Base-by-base conservation (phyloP, 2,113 vertebrate species). In the Herpailurus yagouaroundi region DNA sequence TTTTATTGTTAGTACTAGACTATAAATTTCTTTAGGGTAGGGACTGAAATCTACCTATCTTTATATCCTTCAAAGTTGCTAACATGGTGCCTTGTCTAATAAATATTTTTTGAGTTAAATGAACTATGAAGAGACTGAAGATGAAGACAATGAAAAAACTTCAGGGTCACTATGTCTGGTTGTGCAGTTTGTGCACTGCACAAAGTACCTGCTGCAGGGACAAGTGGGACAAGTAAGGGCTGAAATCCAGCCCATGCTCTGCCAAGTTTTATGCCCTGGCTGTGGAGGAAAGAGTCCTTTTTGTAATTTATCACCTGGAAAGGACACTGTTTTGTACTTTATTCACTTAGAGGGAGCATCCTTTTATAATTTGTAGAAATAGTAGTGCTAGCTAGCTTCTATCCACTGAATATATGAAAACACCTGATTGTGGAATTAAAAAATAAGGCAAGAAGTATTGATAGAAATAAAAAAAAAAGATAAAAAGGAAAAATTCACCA, bases 381-480 rank as follows among this genome's bases (percentile, higher is more conserved):
- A 68, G 36, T 14, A 60, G 27, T 64, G 25, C 29, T 79, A 6
- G 68, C 55, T 89, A 6, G 68, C 55, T 89, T 36, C 41, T 88
- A 82, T 81, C 41, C 1, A n/a, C 2, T 76, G 33, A 94, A 86
- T 96, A 93, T 2, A 15, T n/a, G 25, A 97, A 96, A 95, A 96
- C 16, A 81, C 63, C 45, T 45, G 80, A 86, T 82, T 36, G 89
- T 25, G 13, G 3, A 77, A 50, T 82, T 93, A 31, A 81, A 95
- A 98, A 97, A 27, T 19, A 94, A 33, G 64, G 6, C 87, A 29
- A 85, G 77, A 88, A 80, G 1, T 15, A 27, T 7, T 31, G 83
- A 87, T 89, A 2, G 33, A 95, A 97, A 27, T 87, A 83, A 96
- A 83, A 96, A 63, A 85, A 48, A 52, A 74, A 69, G 7, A 91